Evolutionary conservation across 1,140 invertebrate genomes (phyloP), one percentile per base, ranked within the genome.

Genomic region (Papilio helenus): DNA sequence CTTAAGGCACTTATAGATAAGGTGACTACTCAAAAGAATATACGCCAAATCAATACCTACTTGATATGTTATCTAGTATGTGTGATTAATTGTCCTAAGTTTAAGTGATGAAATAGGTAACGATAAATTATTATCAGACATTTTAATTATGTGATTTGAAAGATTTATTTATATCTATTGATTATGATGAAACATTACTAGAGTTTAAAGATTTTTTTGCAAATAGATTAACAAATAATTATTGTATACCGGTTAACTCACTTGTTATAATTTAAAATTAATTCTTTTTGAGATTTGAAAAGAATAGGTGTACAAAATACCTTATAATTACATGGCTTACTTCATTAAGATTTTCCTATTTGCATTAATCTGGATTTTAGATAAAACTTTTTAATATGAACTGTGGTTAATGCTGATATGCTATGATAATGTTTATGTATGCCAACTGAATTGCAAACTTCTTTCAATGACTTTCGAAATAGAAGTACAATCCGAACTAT

Each of bases 311-410:
- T 14, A 0, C 44, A 46, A 14, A 46, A 14, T n/a, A n/a, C n/a
- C n/a, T n/a, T 14, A 46, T 34, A 34, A 49, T 12, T 49, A 12
- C 4, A 16, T 49, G 16, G 3, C 46, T n/a, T n/a, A 55, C 51
- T 18, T 55, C 4, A 55, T 55, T 55, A 55, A 4, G 3, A 49
- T 18, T 2, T n/a, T 14, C 18, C n/a, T 55, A 55, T 55, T 55
- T 55, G 51, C 58, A 61, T 61, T 61, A 61, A 61, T 23, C 58
- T 61, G 23, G 58, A 61, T 61, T 61, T 61, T 26, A 61, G 58
- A 61, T 61, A 61, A 12, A 26, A 61, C 58, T 12, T 61, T 61
- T 61, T 61, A 26, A 12, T 3, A 2, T 26, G 20, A 61, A 58
- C 20, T 7, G 51, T n/a, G n/a, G 55, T 61, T 61, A 61, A 61